phyloP scores from a whole-genome alignment of 37 sponge, comb jelly and placozoan genomes.

The Amphimedon queenslandica region DNA sequence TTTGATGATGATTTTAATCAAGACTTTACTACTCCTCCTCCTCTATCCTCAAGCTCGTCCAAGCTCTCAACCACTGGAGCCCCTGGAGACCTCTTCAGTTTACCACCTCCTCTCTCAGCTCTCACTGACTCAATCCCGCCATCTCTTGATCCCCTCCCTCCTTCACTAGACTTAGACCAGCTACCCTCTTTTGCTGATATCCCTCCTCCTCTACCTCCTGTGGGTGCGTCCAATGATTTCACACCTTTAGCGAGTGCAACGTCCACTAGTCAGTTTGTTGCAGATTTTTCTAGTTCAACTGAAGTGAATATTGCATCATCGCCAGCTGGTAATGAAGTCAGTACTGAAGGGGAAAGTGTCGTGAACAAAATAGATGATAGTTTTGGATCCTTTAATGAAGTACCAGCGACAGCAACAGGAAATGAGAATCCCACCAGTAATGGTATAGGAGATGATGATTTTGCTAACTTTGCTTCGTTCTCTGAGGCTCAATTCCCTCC shows the following conservation, averaged over 20 bases:
- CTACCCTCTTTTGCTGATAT: neutral
- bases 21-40: too few relatives aligned
- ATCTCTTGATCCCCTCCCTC: neutral
- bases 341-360: neutral
- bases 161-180: neutral
- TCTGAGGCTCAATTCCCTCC: neutral
- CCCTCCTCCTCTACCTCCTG: constrained; percentile 3
- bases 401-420: neutral
- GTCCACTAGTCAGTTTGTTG: too few relatives aligned
- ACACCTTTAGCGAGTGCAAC: neutral
- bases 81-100: neutral
- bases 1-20: too few relatives aligned
- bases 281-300: too few relatives aligned
- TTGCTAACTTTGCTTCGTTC: constrained; percentile 19
- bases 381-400: neutral
- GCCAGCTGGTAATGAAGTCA: neutral
- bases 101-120: neutral
- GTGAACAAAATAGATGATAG: neutral
- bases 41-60: too few relatives aligned
- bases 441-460: neutral
- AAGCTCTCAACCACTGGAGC: neutral
- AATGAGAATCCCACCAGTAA: neutral
- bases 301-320: neutral
- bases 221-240: neutral
- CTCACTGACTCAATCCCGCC: neutral